phyloP scores from a whole-genome alignment of 2,113 vertebrate genomes.

The Maccullochella peelii region DNA sequence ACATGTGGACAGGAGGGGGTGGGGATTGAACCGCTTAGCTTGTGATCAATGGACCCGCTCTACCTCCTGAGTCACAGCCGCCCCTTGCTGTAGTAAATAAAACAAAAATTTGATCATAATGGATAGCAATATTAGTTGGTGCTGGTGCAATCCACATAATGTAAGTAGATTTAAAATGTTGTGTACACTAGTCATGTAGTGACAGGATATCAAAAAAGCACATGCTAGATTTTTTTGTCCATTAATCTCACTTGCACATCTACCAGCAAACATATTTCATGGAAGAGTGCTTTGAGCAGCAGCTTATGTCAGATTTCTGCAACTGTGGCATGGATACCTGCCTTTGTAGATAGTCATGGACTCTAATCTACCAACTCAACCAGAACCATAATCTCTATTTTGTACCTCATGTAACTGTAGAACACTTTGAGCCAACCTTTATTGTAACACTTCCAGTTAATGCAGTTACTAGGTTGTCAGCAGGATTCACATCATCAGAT shows the following conservation, averaged over 20 bases:
- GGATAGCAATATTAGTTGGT: background rate
- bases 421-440: background rate
- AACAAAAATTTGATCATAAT: background rate
- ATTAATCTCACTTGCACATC: conserved; percentile 31
- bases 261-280: conserved; percentile 51
- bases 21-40: too few species aligned
- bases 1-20: too few species aligned
- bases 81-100: background rate
- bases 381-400: conserved; percentile 23
- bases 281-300: conserved; percentile 28
- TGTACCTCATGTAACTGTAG: background rate
- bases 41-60: too few species aligned
- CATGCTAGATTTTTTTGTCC: background rate
- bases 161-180: background rate
- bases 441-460: background rate
- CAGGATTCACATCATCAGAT: background rate
- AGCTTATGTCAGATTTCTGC: conserved; percentile 17
- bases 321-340: background rate
- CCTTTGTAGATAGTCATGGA: conserved; percentile 18
- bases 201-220: conserved; percentile 1
- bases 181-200: background rate
- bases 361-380: conserved; percentile 20
- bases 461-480: background rate
- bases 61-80: too few species aligned
- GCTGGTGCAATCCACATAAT: background rate